Percentiles rank a stretch among this genome's conserved stretches.
These are phyloP conservation scores for Dascyllus trimaculatus DNA, from an alignment of 2,113 vertebrate species.

Conservation along the genomic window DNA sequence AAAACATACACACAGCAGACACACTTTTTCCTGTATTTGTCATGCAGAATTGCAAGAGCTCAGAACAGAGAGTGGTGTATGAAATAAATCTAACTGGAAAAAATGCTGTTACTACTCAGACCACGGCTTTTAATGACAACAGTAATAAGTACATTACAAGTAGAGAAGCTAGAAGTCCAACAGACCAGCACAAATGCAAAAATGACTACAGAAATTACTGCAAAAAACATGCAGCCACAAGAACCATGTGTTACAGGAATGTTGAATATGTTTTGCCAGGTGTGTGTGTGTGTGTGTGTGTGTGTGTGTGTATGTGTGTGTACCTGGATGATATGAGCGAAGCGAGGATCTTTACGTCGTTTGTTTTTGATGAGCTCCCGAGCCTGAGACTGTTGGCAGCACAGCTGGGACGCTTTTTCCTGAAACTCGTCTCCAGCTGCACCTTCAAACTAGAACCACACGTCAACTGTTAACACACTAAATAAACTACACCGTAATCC, in stretches of 20 bases:
- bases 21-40: no score
- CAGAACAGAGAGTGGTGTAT: no score
- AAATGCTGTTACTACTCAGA: no score
- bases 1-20: no score
- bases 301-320: background rate
- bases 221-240: no score
- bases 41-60: no score
- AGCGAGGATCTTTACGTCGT: slow-evolving; percentile 93
- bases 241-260: background rate
- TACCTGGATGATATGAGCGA: slow-evolving; percentile 86
- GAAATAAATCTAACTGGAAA: no score
- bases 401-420: slow-evolving; percentile 90
- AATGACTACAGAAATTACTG: no score
- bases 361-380: slow-evolving; percentile 94
- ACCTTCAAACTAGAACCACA: slow-evolving; percentile 88
- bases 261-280: background rate
- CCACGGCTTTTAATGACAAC: no score
- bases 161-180: no score
- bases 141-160: no score
- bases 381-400: slow-evolving; percentile 91
- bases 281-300: slow-evolving; percentile 6
- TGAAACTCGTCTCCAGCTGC: slow-evolving; percentile 90
- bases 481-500: accelerated
- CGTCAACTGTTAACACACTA: background rate
- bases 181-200: no score